Base-by-base conservation (phyloP, 2,797 vertebrate species). In the Xyrichtys novacula region DNA sequence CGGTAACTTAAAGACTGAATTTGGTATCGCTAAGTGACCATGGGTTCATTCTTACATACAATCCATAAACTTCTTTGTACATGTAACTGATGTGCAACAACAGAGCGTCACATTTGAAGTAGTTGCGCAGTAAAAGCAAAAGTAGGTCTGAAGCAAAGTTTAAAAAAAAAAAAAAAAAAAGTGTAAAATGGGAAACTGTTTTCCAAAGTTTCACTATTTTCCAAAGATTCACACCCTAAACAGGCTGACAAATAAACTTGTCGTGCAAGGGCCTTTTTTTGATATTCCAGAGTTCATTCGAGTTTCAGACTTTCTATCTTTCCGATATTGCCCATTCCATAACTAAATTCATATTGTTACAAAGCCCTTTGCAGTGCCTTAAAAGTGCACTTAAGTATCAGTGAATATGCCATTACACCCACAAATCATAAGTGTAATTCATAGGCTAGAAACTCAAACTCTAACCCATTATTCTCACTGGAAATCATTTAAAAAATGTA, bases 11-110 rank as follows among this genome's bases (percentile, higher is more conserved):
- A 44, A 38, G 15, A 20, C 14, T 32, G 6, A 28, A 22, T 31
- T n/a, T 8, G 5, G 44, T 38, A 34, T 58, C 38, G 43, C 19
- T n/a, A 10, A 22, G 4, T 53, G 46, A 53, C 40, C 19, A 29
- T 52, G 40, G 14, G n/a, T n/a, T n/a, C n/a, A n/a, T n/a, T n/a
- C n/a, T n/a, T 26, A 46, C 38, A 59, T 50, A 44, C 2, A 31
- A 2, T 29, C 23, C 9, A n/a, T 11, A 22, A 32, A 65, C 29
- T 25, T 39, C n/a, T n/a, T n/a, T n/a, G n/a, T n/a, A n/a, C n/a
- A n/a, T n/a, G n/a, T n/a, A n/a, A n/a, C n/a, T n/a, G n/a, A n/a
- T n/a, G n/a, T 43, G n/a, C 15, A 26, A 20, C 20, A 49, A 34
- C 52, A 39, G 25, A 31, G 16, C 47, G 17, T 20, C 19, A 32